Evolutionary conservation across 2,888 invertebrate genomes (phyloP), one percentile per base, ranked within the genome.

Genomic region (Xanthia icteritia): DNA sequence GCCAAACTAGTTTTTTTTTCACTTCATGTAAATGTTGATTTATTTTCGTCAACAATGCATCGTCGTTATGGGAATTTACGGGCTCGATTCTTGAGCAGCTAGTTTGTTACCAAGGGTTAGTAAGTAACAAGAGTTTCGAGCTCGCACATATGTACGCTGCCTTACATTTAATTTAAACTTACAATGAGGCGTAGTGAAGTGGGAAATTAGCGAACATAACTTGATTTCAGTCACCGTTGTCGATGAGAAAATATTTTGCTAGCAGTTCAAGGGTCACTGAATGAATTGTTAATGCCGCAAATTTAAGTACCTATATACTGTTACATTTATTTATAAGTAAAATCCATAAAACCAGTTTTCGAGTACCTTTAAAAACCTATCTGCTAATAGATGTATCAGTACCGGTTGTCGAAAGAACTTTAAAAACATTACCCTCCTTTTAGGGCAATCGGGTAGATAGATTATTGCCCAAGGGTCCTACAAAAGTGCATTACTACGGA

Each of bases 31-130:
- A 95, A 95, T 95, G 93, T 94, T 95, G 95, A 96, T 95, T 95
- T 95, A 96, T 95, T 95, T 94, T 93, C 92, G 95, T 95, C 95
- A 96, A 96, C 96, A 96, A 95, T 95, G 89, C 92, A 86, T 91
- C 90, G 90, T 90, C 82, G 91, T 93, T 94, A 95, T 95, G 95
- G 96, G 96, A 96, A 96, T 93, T 93, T 92, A 92, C 92, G 91
- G 89, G 88, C 83, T 86, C 85, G 88, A 88, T 87, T 91, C 91
- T 92, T 89, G 91, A 91, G 88, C 79, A 89, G 90, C 90, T 88
- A 80, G 86, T 91, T 89, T 87, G 91, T 90, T 90, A 85, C 92
- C 79, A 90, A 90, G 93, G 93, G 92, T 89, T 85, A 75, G 85
- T 89, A 87, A 89, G 88, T 89, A 86, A 79, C 88, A 67, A 23